Base-by-base conservation (phyloP, 2,888 invertebrate species). In the Caenorhabditis sinica region DNA sequence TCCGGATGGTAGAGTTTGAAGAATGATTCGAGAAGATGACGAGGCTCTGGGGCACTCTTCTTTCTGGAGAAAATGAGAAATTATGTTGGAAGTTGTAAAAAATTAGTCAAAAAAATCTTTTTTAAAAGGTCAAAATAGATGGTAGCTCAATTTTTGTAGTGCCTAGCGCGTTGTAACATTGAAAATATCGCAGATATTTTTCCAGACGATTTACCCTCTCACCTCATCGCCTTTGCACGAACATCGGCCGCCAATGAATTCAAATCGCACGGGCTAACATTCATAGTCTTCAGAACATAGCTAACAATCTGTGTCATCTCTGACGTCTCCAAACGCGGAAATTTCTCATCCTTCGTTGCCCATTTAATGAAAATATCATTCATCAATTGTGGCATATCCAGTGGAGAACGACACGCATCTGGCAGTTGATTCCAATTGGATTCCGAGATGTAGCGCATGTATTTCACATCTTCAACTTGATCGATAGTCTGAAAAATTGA, bases 391-490 rank as follows among this genome's bases (percentile, higher is more conserved):
- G 74, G 74, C 51, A 63, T 36, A 13, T 74, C 74, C 33, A 36
- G 2, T 2, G 1, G 15, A 0, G 74, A 36, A n/a, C 51, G 51
- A 30, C 63, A 74, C 8, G 33, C 25, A 4, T 74, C 74, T 6
- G 51, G 51, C 20, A 74, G 13, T 28, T 63, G 53, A 23, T 74
- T 74, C 74, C 74, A 74, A n/a, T 74, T 74, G 11, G 28, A 30
- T 53, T 74, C 74, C 1, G 63, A 51, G 40, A 74, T 40, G n/a
- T 63, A 74, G 4, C 74, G 23, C 23, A 74, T 36, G 53, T 63
- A 63, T 40, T 74, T 74, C 15, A 63, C 49, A 13, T 60, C 51
- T 23, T 61, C 36, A 2, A 49, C 61, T 8, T 40, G 36, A n/a
- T 1, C 6, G 0, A 23, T 0, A 0, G 60, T 72, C 60, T 61